Evolutionary conservation across 1,140 invertebrate genomes (phyloP).

Genomic region (Agrypnia vestita): DNA sequence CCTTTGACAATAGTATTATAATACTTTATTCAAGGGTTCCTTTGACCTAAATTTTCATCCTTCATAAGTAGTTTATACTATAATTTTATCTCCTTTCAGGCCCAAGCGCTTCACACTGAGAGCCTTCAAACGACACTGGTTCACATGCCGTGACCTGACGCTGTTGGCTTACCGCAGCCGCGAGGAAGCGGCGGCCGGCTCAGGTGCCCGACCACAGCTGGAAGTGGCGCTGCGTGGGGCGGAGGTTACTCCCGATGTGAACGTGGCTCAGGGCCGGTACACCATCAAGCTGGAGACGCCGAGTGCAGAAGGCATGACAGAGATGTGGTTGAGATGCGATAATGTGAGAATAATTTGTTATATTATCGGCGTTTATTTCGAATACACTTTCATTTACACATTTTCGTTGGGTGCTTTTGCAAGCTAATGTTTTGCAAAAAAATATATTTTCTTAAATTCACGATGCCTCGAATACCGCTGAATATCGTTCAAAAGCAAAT

Average conservation of each 20-base stretch:
- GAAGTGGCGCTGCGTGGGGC: constrained; percentile 89
- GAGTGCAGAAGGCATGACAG: constrained; percentile 91
- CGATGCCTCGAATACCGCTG: too few relatives aligned
- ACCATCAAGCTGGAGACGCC: constrained; percentile 97
- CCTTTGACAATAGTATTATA: too few relatives aligned
- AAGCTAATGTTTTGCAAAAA: too few relatives aligned
- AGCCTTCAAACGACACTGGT: constrained; percentile 93
- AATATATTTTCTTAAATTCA: too few relatives aligned
- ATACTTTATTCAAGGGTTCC: too few relatives aligned
- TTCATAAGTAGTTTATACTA: neutral
- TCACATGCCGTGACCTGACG: constrained; percentile 91
- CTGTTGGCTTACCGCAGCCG: constrained; percentile 87
- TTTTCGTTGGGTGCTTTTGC: too few relatives aligned
- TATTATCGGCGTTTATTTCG: too few relatives aligned
- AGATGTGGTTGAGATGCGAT: constrained; percentile 96
- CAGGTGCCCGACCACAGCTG: constrained; percentile 68
- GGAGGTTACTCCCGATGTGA: constrained; percentile 97
- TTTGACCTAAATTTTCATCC: too few relatives aligned
- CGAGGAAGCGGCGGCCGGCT: constrained; percentile 81
- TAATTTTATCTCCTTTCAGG: constrained; percentile 71
- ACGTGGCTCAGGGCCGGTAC: constrained; percentile 92
- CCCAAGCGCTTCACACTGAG: constrained; percentile 95
- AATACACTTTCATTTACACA: too few relatives aligned
- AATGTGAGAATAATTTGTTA: constrained; percentile 87
- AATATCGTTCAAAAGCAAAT: too few relatives aligned